Percentiles rank a stretch among this genome's conserved stretches.
These are phyloP conservation scores for Rhombomys opimus DNA, from an alignment of 2,113 vertebrate genomes.

Conservation along the genomic window DNA sequence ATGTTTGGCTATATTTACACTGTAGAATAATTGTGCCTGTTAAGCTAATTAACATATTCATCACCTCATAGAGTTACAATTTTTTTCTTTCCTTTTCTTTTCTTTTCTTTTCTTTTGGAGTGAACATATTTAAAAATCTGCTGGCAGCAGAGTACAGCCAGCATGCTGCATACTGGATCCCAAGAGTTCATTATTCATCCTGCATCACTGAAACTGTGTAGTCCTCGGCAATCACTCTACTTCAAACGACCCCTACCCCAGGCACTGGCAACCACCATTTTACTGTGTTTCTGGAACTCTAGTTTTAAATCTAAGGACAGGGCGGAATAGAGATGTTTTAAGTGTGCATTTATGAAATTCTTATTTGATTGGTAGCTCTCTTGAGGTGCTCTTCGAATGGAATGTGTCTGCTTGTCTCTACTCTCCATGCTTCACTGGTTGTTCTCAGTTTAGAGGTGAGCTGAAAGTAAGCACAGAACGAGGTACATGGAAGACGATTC, in stretches of 20 bases:
- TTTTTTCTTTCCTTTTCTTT: neutral
- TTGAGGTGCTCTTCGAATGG: neutral
- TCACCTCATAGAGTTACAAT: neutral
- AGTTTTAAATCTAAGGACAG: constrained; percentile 5
- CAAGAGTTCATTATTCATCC: neutral
- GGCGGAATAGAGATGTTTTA: neutral
- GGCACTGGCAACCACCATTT: neutral
- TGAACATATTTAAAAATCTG: neutral
- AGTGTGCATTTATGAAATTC: neutral
- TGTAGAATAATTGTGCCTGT: neutral
- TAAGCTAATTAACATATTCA: neutral
- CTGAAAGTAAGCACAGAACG: neutral
- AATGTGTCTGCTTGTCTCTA: neutral
- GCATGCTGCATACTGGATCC: neutral
- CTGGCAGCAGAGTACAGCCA: neutral
- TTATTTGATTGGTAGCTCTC: neutral
- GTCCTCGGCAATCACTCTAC: neutral
- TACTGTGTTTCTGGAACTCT: neutral
- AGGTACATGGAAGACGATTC: neutral
- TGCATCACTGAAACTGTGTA: neutral
- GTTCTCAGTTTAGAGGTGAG: neutral
- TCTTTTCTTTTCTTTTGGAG: neutral
- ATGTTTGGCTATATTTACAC: neutral
- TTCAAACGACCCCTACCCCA: too few species aligned
- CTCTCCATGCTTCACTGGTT: neutral